Base-by-base conservation (phyloP, 2,888 invertebrate genomes). In the Ophioninae sp. region DNA sequence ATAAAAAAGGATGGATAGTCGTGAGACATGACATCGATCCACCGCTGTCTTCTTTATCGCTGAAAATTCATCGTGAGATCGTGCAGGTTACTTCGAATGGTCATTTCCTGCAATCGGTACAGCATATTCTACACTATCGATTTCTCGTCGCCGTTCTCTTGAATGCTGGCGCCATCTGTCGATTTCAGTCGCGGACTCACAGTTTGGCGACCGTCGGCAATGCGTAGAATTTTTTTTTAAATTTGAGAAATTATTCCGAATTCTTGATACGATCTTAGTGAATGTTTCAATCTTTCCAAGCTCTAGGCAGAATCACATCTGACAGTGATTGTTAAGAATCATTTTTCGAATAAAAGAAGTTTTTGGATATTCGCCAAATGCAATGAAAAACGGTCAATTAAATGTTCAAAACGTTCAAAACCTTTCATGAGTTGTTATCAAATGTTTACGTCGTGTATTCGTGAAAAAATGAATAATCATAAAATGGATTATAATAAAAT, bases 111-210 rank as follows among this genome's bases (percentile, higher is more conserved):
- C 39, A 20, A 30, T 9, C 30, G 67, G 5, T 74, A 69, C 77
- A 81, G 83, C 7, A 59, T 65, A 59, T 65, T 78, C 77, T 78
- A 56, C 80, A 2, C 81, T 81, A 59, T 78, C 80, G 83, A 67
- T 73, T 39, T 37, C 9, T n/a, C 23, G 37, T 44, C 6, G 39
- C 61, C 10, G 30, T 10, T 20, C 13, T 39, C 61, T 8, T 20
- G 22, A 71, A 23, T 23, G 56, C 51, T 6, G 63, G 68, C 79
- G 78, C 78, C 71, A 78, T 72, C 77, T 83, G 64, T 64, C 64
- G 73, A 77, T 69, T 59, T 10, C 23, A 22, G 56, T 76, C 3
- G 39, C 58, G 30, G 73, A 13, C 44, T 64, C 9, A 20, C 23
- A n/a, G 41, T 64, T 10, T 6, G 39, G 10, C 30, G 20, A 76